Conservation (phyloP, 2,888 invertebrate genomes). For the Acronicta psi region DNA sequence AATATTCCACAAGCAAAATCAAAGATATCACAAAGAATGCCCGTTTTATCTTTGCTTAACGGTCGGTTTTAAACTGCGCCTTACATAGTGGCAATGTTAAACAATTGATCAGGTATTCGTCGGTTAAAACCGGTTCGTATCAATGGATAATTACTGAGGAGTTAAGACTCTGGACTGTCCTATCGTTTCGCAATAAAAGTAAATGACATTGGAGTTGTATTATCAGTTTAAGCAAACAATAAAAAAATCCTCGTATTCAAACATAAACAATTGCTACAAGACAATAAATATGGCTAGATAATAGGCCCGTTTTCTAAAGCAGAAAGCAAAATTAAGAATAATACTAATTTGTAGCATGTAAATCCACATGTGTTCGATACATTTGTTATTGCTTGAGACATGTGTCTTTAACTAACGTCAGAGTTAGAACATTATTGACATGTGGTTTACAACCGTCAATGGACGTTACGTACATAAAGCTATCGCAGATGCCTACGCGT, state of each 20-base stretch:
- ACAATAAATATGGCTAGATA: not conserved
- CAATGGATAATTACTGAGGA: conserved; percentile 41
- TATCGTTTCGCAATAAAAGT: conserved; percentile 17
- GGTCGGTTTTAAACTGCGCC: conserved; percentile 24
- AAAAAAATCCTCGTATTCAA: not conserved
- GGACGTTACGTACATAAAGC: not conserved
- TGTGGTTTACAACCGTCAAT: conserved; percentile 7
- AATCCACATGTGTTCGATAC: not conserved
- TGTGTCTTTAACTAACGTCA: conserved; percentile 11
- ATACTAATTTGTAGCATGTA: not conserved
- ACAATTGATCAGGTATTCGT: conserved; percentile 33
- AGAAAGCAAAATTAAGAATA: too few relatives aligned
- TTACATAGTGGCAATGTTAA: conserved; percentile 20
- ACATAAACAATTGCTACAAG: not conserved
- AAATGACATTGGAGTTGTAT: conserved; percentile 26
- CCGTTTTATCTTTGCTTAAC: conserved; percentile 23
- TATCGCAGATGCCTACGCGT: not conserved
- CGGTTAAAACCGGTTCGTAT: conserved; percentile 26
- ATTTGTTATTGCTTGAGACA: not conserved
- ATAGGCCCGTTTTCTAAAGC: not conserved
- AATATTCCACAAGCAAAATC: conserved; percentile 2
- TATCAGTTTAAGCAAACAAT: conserved; percentile 6
- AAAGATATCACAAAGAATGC: conserved; percentile 18
- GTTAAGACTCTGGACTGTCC: conserved; percentile 16
- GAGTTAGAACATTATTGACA: conserved; percentile 5